A percentile compares a stretch with the other conserved stretches of the same genome.
These are phyloP conservation scores for Catocala sponsa DNA, from an alignment of 2,888 invertebrate species.

Conservation along the genomic window DNA sequence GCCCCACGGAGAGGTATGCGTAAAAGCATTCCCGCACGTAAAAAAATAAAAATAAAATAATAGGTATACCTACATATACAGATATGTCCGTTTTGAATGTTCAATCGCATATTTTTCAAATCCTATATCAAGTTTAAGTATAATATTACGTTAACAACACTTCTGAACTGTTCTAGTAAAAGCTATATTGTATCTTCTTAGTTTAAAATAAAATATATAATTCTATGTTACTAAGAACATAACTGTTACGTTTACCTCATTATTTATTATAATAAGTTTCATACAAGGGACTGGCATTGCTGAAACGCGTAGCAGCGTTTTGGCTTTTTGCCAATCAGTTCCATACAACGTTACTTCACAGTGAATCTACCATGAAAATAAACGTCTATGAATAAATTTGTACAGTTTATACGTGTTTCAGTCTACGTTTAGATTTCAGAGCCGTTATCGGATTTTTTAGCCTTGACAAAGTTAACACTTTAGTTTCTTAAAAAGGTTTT, in stretches of 20 bases:
- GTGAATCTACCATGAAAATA: slow-evolving; percentile 76
- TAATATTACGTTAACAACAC: too few species aligned
- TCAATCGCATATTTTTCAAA: too few species aligned
- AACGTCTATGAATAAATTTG: slow-evolving; percentile 84
- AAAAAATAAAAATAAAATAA: too few species aligned
- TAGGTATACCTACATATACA: too few species aligned
- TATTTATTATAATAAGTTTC: slow-evolving; percentile 11
- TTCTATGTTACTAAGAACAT: too few species aligned
- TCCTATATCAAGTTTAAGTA: too few species aligned
- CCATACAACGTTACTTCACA: slow-evolving; percentile 63
- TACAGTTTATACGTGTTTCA: slow-evolving; percentile 64
- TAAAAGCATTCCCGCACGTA: too few species aligned
- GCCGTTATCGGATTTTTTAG: slow-evolving; percentile 44
- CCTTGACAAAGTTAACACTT: slow-evolving; percentile 27
- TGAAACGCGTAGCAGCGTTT: slow-evolving; percentile 33
- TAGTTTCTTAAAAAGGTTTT: slow-evolving; percentile 25
- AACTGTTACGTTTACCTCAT: not conserved
- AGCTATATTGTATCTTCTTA: too few species aligned
- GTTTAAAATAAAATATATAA: too few species aligned
- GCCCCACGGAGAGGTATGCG: too few species aligned
- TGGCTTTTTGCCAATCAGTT: slow-evolving; percentile 73
- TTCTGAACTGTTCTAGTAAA: too few species aligned
- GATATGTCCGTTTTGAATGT: too few species aligned
- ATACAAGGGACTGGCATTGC: slow-evolving; percentile 17
- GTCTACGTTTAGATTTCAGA: slow-evolving; percentile 54